Conservation (phyloP, 2,113 vertebrate species). For the Spermophilus dauricus region DNA sequence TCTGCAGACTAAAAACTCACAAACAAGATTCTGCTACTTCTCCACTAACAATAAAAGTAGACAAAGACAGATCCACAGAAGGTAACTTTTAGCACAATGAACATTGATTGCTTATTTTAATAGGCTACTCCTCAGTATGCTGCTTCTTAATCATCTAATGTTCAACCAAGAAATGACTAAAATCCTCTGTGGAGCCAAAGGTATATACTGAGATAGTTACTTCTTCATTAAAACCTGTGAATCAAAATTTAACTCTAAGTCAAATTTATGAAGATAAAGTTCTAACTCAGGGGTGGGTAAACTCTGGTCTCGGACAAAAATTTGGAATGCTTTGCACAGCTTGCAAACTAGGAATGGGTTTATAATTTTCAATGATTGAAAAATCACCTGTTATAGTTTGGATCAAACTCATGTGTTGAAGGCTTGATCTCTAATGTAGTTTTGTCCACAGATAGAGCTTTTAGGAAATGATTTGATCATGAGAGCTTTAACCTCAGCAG, state of each 20-base stretch:
- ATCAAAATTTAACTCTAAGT: background rate
- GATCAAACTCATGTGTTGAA: background rate
- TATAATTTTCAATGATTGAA: background rate
- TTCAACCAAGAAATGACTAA: conserved; percentile 1
- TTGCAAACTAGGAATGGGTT: background rate
- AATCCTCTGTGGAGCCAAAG: conserved; percentile 35
- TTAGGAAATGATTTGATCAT: background rate
- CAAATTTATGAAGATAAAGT: background rate
- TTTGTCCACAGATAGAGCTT: background rate
- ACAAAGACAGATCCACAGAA: conserved; percentile 19
- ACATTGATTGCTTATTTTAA: background rate
- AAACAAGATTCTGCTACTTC: conserved; percentile 46
- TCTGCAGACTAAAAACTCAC: background rate
- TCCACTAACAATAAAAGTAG: conserved; percentile 47
- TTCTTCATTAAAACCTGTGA: background rate
- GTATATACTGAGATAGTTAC: background rate
- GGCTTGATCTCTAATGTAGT: background rate
- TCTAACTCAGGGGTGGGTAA: background rate
- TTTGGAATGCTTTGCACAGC: background rate
- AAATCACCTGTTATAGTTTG: background rate
- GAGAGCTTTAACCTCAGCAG: background rate
- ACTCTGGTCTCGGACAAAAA: background rate
- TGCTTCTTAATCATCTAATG: conserved; percentile 24
- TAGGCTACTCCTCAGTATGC: background rate
- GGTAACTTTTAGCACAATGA: conserved; percentile 18